A percentile compares a stretch with the other conserved stretches of the same genome.
These are phyloP conservation scores for Podilymbus podiceps DNA, from an alignment of 2,113 vertebrate genomes.

Conservation along the genomic window DNA sequence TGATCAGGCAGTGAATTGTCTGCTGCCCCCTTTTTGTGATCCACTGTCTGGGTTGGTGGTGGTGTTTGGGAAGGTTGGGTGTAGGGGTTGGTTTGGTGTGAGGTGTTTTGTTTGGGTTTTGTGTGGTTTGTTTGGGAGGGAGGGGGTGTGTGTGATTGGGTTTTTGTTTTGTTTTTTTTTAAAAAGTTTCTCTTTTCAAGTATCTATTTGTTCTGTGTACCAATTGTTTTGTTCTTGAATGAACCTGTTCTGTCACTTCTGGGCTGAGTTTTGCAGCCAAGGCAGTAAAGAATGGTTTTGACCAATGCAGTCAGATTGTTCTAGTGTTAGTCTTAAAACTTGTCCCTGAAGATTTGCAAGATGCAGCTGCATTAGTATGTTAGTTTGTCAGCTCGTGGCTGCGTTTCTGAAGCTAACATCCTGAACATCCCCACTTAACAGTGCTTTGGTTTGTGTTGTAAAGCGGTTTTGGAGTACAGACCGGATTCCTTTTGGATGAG, in stretches of 20 bases:
- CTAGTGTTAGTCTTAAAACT: neutral
- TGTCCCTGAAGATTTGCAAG: neutral
- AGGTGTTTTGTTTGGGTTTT: neutral
- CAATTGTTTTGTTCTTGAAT: neutral
- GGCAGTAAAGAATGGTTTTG: neutral
- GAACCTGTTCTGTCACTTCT: neutral
- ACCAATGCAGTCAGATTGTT: neutral
- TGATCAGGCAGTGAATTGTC: neutral
- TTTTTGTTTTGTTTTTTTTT: neutral
- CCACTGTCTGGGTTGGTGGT: neutral
- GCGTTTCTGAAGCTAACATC: neutral
- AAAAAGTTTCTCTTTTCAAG: neutral
- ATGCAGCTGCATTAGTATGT: neutral
- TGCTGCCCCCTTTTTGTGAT: neutral
- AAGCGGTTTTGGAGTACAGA: slow-evolving; percentile 1
- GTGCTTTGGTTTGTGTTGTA: neutral
- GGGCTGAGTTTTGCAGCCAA: neutral
- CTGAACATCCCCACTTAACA: neutral
- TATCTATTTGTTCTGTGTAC: neutral
- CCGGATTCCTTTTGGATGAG: slow-evolving; percentile 18
- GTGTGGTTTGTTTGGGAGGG: neutral
- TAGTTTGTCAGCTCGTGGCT: neutral
- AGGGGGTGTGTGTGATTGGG: neutral
- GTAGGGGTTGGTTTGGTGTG: neutral
- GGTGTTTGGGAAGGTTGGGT: no score